phyloP scores from a whole-genome alignment of 2,797 vertebrate genomes.

The Lithobates sylvaticus region DNA sequence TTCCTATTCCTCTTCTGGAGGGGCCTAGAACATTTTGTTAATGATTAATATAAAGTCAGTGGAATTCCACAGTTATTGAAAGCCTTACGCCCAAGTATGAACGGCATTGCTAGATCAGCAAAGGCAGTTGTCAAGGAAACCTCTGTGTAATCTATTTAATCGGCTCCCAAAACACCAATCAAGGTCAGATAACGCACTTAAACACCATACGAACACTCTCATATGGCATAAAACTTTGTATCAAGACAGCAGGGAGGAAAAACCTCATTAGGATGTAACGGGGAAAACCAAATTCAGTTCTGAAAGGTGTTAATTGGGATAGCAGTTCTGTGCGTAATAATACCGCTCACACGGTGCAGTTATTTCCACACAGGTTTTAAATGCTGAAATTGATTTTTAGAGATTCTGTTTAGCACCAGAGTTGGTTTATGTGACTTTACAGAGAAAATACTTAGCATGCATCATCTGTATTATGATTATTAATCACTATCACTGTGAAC shows the following conservation, averaged over 20 bases:
- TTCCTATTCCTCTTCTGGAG: conserved; percentile 79
- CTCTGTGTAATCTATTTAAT: conserved; percentile 92
- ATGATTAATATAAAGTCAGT: conserved; percentile 88
- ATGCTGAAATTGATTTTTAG: conserved; percentile 3
- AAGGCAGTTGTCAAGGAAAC: conserved; percentile 95
- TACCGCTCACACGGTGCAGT: conserved; percentile 11
- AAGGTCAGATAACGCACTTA: conserved; percentile 86
- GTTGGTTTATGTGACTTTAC: conserved; percentile 6
- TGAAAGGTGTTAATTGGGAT: conserved; percentile 83
- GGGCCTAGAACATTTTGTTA: conserved; percentile 84
- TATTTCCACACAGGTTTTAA: conserved; percentile 32
- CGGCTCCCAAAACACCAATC: conserved; percentile 87
- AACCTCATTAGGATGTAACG: conserved; percentile 81
- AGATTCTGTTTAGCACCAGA: not conserved
- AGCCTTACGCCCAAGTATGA: conserved; percentile 84
- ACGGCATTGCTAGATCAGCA: conserved; percentile 88
- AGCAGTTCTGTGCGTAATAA: conserved; percentile 67
- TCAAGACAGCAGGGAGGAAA: conserved; percentile 83
- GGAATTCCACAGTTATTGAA: conserved; percentile 84
- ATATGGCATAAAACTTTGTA: conserved; percentile 83
- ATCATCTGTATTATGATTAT: conserved; percentile 8
- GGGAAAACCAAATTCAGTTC: conserved; percentile 76
- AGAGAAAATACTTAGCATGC: conserved; percentile 13
- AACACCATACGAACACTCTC: conserved; percentile 84
- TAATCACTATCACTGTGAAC: not conserved